Evolutionary conservation across 2,113 vertebrate species (phyloP), one percentile per base, ranked within the genome.

Genomic region (Herpailurus yagouaroundi): DNA sequence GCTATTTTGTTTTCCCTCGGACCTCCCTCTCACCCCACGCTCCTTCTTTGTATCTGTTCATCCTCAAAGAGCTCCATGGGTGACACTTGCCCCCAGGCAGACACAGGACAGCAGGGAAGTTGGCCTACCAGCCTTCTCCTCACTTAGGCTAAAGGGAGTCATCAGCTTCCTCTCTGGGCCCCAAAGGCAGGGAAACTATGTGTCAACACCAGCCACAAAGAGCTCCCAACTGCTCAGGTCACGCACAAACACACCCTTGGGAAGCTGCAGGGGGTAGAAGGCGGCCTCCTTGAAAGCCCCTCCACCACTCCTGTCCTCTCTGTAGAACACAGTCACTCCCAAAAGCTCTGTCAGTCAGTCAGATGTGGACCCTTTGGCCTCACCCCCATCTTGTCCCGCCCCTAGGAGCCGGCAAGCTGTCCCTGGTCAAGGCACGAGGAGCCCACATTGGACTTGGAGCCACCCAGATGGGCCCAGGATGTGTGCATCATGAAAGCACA

Each of bases 131-230:
- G n/a, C 31, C 88, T 80, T 10, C 3, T 66, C 69, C 18, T 52
- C 48, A 50, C 93, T 83, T 38, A 38, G 63, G 74, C 38, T 84
- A 83, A 77, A 74, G n/a, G 77, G 71, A 92, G 69, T 94, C 94
- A 91, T 38, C 68, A 14, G 60, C 45, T 91, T 91, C 86, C n/a
- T 76, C 66, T 63, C 82, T 89, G 68, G 7, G 13, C 36, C 94
- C 91, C 74, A 57, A 81, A 94, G 69, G 88, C 84, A 55, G 14
- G 73, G 25, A 41, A 66, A 89, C 94, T 16, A 48, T 77, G 90
- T 0, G 0, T 69, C 63, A 79, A 33, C 83, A 12, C 15, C 38
- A 68, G 81, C 90, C 92, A 66, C 68, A 90, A 77, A 81, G 50
- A 45, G 60, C 74, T 84, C 80, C 80, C 73, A 19, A 63, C 27